Percentiles rank a stretch among this genome's conserved stretches.
Conservation (phyloP, 2,113 vertebrate genomes). For the Cromileptes altivelis region DNA sequence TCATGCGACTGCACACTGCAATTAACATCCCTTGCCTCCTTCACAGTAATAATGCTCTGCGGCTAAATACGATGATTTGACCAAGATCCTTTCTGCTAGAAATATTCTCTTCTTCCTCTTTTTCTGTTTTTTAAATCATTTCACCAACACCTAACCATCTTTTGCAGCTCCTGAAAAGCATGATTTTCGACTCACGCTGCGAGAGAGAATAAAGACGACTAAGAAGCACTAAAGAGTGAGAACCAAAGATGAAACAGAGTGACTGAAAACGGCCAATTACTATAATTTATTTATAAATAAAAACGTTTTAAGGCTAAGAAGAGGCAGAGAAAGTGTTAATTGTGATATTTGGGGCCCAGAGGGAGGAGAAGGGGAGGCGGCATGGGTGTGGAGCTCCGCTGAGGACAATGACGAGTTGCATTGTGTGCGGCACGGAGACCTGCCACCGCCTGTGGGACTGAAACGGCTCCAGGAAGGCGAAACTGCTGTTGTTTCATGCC, state of each 20-base stretch:
- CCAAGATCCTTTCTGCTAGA: neutral
- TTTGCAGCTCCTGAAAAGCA: slow-evolving; percentile 4
- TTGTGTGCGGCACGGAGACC: slow-evolving; percentile 14
- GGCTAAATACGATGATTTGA: slow-evolving; percentile 17
- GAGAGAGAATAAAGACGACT: neutral
- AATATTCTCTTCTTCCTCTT: neutral
- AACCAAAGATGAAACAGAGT: slow-evolving; percentile 30
- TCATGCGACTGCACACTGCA: slow-evolving; percentile 43
- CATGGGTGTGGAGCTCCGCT: neutral
- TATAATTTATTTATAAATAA: too few species aligned
- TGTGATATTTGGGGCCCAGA: slow-evolving; percentile 24
- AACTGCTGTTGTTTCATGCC: slow-evolving; percentile 26
- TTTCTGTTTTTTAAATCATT: slow-evolving; percentile 26
- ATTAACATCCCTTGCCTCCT: slow-evolving; percentile 62
- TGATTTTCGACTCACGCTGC: neutral
- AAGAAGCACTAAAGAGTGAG: neutral
- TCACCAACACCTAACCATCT: slow-evolving; percentile 8
- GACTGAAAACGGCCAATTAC: slow-evolving; percentile 50
- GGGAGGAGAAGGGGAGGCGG: neutral
- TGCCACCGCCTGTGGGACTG: slow-evolving; percentile 19
- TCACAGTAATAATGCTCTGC: slow-evolving; percentile 36
- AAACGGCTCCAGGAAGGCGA: slow-evolving; percentile 13
- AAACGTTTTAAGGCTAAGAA: slow-evolving; percentile 9
- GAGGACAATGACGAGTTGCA: slow-evolving; percentile 47
- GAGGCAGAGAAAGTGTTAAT: slow-evolving; percentile 43